Evolutionary conservation across 2,113 vertebrate genomes (phyloP), one percentile per base, ranked within the genome.

Genomic region (Platichthys stellatus): DNA sequence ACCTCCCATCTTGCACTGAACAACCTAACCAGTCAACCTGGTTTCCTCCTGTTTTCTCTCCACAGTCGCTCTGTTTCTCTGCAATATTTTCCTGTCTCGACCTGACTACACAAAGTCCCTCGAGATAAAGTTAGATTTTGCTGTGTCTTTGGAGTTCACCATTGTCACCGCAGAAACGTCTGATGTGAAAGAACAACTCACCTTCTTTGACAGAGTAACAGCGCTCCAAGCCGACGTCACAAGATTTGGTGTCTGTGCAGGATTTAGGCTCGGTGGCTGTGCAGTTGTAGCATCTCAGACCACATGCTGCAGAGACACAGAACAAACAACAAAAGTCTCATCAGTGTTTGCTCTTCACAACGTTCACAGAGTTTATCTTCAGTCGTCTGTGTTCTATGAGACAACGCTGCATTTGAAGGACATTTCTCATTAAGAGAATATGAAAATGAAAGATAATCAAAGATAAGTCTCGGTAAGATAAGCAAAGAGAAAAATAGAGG

Each of bases 241-340:
- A 92, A 0, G 85, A 31, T 69, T 35, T 73, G 58, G 60, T 85
- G 72, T 83, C 74, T 0, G 31, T 86, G 79, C 91, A 90, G 67
- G 85, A 83, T 17, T 38, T 23, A 1, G 86, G 68, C 0, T 87
- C 21, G 0, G 70, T 0, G 0, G 53, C 38, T 28, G 54, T 70
- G 63, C 88, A 91, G 6, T 74, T 63, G 79, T 72, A 91, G 77
- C 91, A 92, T 77, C 79, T 86, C 45, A 92, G 54, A 80, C 79
- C 90, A 66, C 49, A 68, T 3, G 67, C 91, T 92, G 11, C 3
- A 63, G 60, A 80, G n/a, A 83, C 60, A 82, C 21, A 74, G 11
- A 81, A 60, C 14, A 60, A 17, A 31, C 4, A 28, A 23, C 12
- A 10, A 6, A 1, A 24, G 21, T 57, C 21, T 57, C 2, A 54